Conservation (phyloP, 1,140 invertebrate species). For the Plectrocnemia conspersa region DNA sequence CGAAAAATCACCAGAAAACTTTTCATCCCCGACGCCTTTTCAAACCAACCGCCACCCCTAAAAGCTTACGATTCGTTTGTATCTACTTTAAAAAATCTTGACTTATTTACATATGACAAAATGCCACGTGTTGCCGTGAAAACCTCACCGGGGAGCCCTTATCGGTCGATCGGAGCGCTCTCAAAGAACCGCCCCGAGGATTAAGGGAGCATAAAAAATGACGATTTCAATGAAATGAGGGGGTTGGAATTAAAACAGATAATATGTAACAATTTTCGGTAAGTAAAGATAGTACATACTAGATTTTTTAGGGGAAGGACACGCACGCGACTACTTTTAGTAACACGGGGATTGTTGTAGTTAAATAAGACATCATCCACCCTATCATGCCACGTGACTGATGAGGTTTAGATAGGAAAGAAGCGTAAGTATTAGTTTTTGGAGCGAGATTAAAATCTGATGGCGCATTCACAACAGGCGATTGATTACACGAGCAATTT, state of each 20-base stretch:
- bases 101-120: constrained; percentile 34
- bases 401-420: background rate
- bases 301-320: too few relatives aligned
- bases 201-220: background rate
- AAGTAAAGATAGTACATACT: too few relatives aligned
- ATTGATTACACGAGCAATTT: too few relatives aligned
- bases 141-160: constrained; percentile 11
- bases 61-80: background rate
- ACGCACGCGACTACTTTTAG: too few relatives aligned
- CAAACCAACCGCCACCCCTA: constrained; percentile 4
- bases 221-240: constrained; percentile 1
- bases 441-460: too few relatives aligned
- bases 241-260: background rate
- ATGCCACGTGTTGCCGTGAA: constrained; percentile 31
- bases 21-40: background rate
- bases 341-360: too few relatives aligned
- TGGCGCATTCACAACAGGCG: too few relatives aligned
- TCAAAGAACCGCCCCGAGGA: background rate
- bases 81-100: constrained; percentile 27
- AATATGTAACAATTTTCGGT: too few relatives aligned
- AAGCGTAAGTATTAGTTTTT: background rate
- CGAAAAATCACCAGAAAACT: constrained; percentile 27
- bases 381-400: constrained; percentile 14
- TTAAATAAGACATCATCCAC: too few relatives aligned
- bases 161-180: constrained; percentile 21